Evolutionary conservation across 2,113 vertebrate genomes (phyloP).

Genomic region (Chloropsis cyanopogon): DNA sequence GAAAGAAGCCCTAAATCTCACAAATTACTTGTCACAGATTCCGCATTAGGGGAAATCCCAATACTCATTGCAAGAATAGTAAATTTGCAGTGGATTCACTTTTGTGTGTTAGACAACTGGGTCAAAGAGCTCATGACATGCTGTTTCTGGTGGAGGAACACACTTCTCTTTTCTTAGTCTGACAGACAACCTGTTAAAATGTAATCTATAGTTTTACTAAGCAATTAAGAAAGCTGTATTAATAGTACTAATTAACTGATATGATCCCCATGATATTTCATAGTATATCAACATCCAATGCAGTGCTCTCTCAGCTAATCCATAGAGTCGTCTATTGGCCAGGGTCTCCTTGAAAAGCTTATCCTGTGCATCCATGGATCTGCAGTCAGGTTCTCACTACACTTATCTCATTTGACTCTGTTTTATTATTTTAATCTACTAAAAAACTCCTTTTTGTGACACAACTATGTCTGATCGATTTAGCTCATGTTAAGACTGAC

Average conservation of each 20-base stretch:
- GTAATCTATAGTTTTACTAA: background rate
- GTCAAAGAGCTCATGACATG: background rate
- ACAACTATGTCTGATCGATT: background rate
- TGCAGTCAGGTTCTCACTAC: background rate
- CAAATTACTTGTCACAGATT: background rate
- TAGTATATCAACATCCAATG: background rate
- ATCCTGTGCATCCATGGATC: background rate
- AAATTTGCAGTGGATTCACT: background rate
- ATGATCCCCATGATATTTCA: background rate
- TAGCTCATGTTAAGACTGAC: background rate
- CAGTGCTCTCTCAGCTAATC: background rate
- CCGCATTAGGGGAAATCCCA: background rate
- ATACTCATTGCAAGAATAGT: background rate
- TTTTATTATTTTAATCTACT: background rate
- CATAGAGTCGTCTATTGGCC: rapidly evolving
- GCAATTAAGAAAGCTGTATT: background rate
- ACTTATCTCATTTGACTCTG: background rate
- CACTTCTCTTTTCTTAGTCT: background rate
- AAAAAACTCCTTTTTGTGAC: background rate
- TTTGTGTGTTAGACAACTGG: background rate
- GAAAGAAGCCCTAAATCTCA: background rate
- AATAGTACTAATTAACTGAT: background rate
- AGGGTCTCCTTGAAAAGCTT: background rate
- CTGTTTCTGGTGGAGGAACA: background rate
- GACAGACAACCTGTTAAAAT: background rate